These are phyloP conservation scores for Sebastes kiyomatsui DNA, from an alignment of 2,797 vertebrate genomes.

Conservation along the genomic window DNA sequence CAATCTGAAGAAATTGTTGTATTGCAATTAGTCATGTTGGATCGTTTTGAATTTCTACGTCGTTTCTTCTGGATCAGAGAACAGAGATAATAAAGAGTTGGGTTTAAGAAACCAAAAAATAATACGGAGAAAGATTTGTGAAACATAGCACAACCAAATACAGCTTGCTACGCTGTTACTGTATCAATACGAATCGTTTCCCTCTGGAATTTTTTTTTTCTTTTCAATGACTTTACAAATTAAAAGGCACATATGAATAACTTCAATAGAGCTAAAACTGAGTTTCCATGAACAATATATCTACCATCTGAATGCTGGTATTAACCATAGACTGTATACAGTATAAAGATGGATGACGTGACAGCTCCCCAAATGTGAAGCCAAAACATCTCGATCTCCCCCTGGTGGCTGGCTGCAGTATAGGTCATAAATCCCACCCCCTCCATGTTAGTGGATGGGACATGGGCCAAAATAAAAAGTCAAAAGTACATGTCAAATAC, in stretches of 20 bases:
- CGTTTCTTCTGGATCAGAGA: neutral
- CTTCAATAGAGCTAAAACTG: neutral
- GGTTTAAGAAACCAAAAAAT: constrained; percentile 12
- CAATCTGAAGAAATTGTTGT: neutral
- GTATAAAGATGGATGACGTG: no score
- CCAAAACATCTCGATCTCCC: rapidly evolving
- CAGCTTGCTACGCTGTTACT: neutral
- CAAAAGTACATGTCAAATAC: no score
- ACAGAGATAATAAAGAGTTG: neutral
- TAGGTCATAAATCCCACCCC: no score
- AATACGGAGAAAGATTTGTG: neutral
- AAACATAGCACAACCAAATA: neutral
- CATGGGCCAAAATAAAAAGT: no score
- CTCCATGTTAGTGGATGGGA: no score
- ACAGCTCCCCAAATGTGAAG: no score
- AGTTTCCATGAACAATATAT: neutral
- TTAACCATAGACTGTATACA: neutral
- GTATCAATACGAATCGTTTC: neutral
- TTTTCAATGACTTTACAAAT: neutral
- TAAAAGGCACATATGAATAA: neutral
- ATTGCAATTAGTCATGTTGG: neutral
- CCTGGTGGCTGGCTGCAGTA: no score
- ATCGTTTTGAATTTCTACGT: neutral
- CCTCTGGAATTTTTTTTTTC: neutral
- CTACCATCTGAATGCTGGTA: neutral